These are phyloP conservation scores for Clarias magur DNA, from an alignment of 2,113 vertebrate genomes.

Conservation along the genomic window DNA sequence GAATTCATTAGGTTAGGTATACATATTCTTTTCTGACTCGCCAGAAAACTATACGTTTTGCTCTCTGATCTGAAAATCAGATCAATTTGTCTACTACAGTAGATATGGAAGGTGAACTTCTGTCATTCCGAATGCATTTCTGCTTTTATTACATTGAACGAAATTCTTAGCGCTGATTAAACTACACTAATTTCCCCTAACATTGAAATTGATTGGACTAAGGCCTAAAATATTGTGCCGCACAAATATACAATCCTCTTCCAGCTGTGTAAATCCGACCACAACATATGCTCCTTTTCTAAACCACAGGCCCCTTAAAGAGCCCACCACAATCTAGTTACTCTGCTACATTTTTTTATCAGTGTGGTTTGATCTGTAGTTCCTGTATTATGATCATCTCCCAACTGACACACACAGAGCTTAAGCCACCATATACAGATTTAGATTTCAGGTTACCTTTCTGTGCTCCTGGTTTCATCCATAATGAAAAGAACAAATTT, in stretches of 20 bases:
- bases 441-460: conserved; percentile 29
- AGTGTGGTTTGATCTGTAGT: conserved; percentile 34
- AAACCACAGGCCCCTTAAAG: conserved; percentile 42
- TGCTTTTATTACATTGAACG: no score
- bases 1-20: neutral
- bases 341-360: conserved; percentile 3
- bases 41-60: neutral
- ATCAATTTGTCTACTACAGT: no score
- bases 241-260: neutral
- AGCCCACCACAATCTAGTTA: conserved; percentile 48
- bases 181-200: neutral
- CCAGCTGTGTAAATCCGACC: neutral
- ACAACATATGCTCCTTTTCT: neutral
- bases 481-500: neutral
- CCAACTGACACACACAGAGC: neutral
- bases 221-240: neutral
- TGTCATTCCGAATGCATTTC: neutral
- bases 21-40: neutral
- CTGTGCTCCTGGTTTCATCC: neutral
- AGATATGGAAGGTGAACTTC: neutral
- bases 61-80: neutral
- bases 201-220: neutral
- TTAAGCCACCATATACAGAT: neutral
- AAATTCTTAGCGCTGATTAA: neutral
- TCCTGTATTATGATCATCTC: conserved; percentile 8